Evolutionary conservation across 2,888 invertebrate genomes (phyloP).

Genomic region (Agonopterix subpropinquella): DNA sequence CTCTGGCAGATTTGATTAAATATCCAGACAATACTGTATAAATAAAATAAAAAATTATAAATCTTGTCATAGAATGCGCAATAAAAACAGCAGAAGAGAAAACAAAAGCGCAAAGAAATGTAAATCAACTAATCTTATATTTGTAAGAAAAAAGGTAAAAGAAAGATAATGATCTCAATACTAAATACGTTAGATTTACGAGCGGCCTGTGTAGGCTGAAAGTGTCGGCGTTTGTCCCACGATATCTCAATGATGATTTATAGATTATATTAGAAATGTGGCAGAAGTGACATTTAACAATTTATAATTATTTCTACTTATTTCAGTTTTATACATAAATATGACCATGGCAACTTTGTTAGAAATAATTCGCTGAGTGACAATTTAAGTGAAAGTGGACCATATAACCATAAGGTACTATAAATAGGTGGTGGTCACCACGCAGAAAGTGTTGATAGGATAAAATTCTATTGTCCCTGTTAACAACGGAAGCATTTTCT

Average conservation of each 20-base stretch:
- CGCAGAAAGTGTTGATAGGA: too few relatives aligned
- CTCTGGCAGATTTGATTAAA: too few relatives aligned
- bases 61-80: not conserved
- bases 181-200: slow-evolving; percentile 32
- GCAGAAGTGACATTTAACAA: not conserved
- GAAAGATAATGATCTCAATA: slow-evolving; percentile 8
- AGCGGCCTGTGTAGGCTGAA: slow-evolving; percentile 8
- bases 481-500: too few relatives aligned
- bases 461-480: too few relatives aligned
- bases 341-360: too few relatives aligned
- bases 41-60: too few relatives aligned
- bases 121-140: not conserved
- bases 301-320: not conserved
- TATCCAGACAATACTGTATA: too few relatives aligned
- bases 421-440: too few relatives aligned
- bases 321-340: too few relatives aligned
- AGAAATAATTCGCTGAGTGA: too few relatives aligned
- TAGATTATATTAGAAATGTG: slow-evolving; percentile 11
- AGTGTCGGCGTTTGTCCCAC: slow-evolving; percentile 17
- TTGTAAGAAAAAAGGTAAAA: slow-evolving; percentile 3
- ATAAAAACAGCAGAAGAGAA: slow-evolving; percentile 7
- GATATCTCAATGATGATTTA: slow-evolving; percentile 28
- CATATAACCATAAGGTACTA: too few relatives aligned
- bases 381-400: too few relatives aligned
- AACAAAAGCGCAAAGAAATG: slow-evolving; percentile 14